A percentile compares a stretch with the other conserved stretches of the same genome.
Conservation (phyloP, 37 sponge, comb jelly and placozoan genomes). For the Aphrocallistes beatrix region DNA sequence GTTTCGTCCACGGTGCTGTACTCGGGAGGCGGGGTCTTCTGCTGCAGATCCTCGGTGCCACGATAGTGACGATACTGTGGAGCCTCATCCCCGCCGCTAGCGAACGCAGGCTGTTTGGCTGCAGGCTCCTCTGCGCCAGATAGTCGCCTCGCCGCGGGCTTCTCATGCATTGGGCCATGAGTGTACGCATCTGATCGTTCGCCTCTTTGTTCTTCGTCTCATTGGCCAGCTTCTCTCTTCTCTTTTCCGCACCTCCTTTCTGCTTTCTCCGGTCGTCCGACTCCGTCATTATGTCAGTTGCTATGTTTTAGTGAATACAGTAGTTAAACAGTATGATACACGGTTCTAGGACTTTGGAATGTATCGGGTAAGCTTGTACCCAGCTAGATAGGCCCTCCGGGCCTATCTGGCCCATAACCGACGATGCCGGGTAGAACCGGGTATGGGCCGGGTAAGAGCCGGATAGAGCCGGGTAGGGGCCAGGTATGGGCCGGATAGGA, state of each 20-base stretch:
- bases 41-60: not conserved
- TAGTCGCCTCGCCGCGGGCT: not conserved
- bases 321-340: no score
- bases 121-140: not conserved
- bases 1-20: not conserved
- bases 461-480: no score
- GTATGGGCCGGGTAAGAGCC: no score
- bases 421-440: no score
- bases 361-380: no score
- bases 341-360: no score
- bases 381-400: no score
- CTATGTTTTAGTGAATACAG: not conserved
- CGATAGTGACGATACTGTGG: conserved; percentile 15
- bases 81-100: conserved; percentile 19
- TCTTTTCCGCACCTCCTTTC: not conserved
- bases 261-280: not conserved
- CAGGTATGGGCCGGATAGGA: no score
- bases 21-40: not conserved
- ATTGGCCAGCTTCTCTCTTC: conserved; percentile 8
- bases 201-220: not conserved
- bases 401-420: no score
- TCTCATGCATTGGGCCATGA: not conserved
- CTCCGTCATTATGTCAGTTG: conserved; percentile 1
- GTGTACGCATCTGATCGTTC: conserved; percentile 2
- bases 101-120: not conserved